These are phyloP conservation scores for Linepithema humile DNA, from an alignment of 1,140 invertebrate genomes.

Conservation along the genomic window DNA sequence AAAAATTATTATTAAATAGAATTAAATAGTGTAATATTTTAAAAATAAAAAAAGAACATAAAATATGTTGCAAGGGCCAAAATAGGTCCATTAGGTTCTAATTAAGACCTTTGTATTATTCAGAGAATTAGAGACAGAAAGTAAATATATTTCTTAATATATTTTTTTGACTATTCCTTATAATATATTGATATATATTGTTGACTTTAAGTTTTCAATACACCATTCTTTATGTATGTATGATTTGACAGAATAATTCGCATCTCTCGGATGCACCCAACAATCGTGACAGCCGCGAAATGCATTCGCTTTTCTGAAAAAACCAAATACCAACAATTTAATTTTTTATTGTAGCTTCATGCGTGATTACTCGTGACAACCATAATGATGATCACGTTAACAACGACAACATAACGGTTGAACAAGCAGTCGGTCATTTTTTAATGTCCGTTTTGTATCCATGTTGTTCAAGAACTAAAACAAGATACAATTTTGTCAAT, in stretches of 20 bases:
- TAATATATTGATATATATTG: too few relatives aligned
- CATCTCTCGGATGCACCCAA: background rate
- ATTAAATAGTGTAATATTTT: too few relatives aligned
- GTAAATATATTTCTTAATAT: too few relatives aligned
- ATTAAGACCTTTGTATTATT: too few relatives aligned
- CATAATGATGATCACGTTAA: background rate
- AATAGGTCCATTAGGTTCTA: too few relatives aligned
- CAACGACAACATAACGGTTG: background rate
- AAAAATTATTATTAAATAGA: too few relatives aligned
- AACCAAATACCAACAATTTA: background rate
- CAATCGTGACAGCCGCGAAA: background rate
- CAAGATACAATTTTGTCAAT: background rate
- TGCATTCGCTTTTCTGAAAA: background rate
- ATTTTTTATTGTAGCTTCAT: background rate
- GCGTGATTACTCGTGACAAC: background rate
- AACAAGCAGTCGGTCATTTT: background rate
- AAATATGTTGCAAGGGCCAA: too few relatives aligned
- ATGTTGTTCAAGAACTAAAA: slow-evolving; percentile 53
- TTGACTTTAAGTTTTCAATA: background rate
- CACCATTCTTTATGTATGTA: background rate
- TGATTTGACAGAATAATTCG: background rate
- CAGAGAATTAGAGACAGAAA: too few relatives aligned
- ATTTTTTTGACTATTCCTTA: background rate
- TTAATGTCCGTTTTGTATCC: slow-evolving; percentile 41
- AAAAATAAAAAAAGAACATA: too few relatives aligned